Evolutionary conservation across 2,888 invertebrate genomes (phyloP).

Genomic region (Pristionchus arcanus): DNA sequence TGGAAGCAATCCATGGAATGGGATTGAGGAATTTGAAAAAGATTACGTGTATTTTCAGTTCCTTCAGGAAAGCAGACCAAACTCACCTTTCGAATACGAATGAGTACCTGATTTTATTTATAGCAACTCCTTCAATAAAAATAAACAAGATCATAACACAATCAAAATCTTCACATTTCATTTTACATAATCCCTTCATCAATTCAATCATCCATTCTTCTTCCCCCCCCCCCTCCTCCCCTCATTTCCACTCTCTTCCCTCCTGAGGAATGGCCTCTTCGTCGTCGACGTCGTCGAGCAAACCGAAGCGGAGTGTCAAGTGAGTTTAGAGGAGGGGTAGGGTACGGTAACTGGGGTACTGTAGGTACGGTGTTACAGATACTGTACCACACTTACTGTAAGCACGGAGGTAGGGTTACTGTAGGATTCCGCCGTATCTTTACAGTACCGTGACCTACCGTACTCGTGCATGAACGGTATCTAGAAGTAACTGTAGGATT

Average conservation of each 20-base stretch:
- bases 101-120: not conserved
- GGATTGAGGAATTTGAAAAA: not conserved
- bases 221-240: not conserved
- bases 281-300: not conserved
- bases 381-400: not conserved
- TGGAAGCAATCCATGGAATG: not conserved
- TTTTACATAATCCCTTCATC: not conserved
- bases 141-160: too few species aligned
- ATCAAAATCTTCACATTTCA: too few species aligned
- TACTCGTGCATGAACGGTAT: too few species aligned
- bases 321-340: not conserved
- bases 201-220: not conserved
- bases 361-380: too few species aligned
- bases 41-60: too few species aligned
- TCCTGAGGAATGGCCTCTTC: not conserved
- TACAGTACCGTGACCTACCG: not conserved
- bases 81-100: too few species aligned
- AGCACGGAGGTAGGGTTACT: not conserved
- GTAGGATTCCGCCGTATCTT: not conserved
- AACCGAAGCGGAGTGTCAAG: not conserved
- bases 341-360: not conserved
- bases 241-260: not conserved
- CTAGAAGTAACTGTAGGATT: too few species aligned
- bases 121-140: too few species aligned
- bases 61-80: too few species aligned